A percentile compares a stretch with the other conserved stretches of the same genome.
Evolutionary conservation across 2,797 vertebrate genomes (phyloP).

Genomic region (Zalophus californianus): DNA sequence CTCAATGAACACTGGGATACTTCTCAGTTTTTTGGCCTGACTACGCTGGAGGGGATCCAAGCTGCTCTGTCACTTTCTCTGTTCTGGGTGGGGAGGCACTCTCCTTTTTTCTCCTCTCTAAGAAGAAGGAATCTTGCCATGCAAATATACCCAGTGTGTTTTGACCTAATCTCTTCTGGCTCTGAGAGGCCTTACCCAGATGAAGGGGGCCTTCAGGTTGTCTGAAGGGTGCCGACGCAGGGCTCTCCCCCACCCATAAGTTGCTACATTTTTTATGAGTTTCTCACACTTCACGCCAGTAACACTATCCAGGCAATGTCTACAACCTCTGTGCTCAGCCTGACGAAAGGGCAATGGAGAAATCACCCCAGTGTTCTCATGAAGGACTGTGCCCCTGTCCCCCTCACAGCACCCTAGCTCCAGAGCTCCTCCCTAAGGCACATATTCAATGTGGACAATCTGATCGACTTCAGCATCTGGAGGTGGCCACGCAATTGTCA

Average conservation of each 20-base stretch:
- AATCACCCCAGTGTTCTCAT: not conserved
- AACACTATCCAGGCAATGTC: not conserved
- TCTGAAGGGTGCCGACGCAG: not conserved
- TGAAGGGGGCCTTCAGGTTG: conserved; percentile 7
- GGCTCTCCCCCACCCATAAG: not conserved
- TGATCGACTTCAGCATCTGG: not conserved
- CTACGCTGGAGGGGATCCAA: conserved; percentile 69
- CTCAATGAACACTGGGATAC: conserved; percentile 14
- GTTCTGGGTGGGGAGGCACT: not conserved
- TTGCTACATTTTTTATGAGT: conserved; percentile 29
- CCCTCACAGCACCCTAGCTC: too few relatives aligned
- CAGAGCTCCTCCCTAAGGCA: not conserved
- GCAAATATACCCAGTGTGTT: conserved; percentile 21
- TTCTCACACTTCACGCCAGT: not conserved
- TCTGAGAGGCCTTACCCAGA: conserved; percentile 21
- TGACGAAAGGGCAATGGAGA: not conserved
- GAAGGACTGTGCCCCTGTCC: not conserved
- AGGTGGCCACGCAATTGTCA: not conserved
- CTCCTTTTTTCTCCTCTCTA: not conserved
- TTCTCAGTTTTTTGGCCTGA: conserved; percentile 18
- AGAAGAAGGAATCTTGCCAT: conserved; percentile 11
- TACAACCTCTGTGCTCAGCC: not conserved
- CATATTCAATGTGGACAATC: not conserved
- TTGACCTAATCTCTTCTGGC: conserved; percentile 43
- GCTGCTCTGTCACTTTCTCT: not conserved